A percentile compares a stretch with the other conserved stretches of the same genome.
These are phyloP conservation scores for Hippocampus kuda DNA, from an alignment of 2,797 vertebrate species.

Conservation along the genomic window DNA sequence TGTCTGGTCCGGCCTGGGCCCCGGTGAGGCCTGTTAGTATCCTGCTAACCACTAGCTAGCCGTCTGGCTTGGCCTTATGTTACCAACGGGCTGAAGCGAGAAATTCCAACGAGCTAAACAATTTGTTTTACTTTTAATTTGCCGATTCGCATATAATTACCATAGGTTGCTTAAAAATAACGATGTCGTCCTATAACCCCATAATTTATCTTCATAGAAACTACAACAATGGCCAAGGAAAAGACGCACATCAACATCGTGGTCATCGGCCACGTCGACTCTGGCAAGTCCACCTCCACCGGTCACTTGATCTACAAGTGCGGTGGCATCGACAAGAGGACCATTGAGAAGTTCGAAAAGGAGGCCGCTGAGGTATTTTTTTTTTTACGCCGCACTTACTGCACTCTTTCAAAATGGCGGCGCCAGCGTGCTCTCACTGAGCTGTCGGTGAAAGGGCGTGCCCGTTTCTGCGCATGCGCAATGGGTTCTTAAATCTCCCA, in stretches of 20 bases:
- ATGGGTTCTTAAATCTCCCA: slow-evolving; percentile 35
- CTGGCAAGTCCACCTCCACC: slow-evolving; percentile 74
- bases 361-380: slow-evolving; percentile 69
- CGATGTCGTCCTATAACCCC: too few species aligned
- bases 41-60: slow-evolving; percentile 11
- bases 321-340: slow-evolving; percentile 75
- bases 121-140: neutral
- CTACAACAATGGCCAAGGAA: slow-evolving; percentile 72
- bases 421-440: slow-evolving; percentile 45
- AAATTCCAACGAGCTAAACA: neutral
- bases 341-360: slow-evolving; percentile 79
- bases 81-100: too few species aligned
- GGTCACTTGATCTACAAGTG: slow-evolving; percentile 79
- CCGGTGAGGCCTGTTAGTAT: slow-evolving; percentile 50
- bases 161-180: neutral
- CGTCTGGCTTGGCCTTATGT: too few species aligned
- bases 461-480: slow-evolving; percentile 48
- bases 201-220: slow-evolving; percentile 44
- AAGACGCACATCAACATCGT: slow-evolving; percentile 78
- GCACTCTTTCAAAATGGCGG: slow-evolving; percentile 62
- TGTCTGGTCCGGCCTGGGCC: slow-evolving; percentile 59
- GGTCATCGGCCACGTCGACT: slow-evolving; percentile 81
- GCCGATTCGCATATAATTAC: neutral
- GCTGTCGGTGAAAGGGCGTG: slow-evolving; percentile 53
- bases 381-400: neutral